These are phyloP conservation scores for Trichonephila inaurata DNA, from an alignment of 1,140 invertebrate species.

Conservation along the genomic window DNA sequence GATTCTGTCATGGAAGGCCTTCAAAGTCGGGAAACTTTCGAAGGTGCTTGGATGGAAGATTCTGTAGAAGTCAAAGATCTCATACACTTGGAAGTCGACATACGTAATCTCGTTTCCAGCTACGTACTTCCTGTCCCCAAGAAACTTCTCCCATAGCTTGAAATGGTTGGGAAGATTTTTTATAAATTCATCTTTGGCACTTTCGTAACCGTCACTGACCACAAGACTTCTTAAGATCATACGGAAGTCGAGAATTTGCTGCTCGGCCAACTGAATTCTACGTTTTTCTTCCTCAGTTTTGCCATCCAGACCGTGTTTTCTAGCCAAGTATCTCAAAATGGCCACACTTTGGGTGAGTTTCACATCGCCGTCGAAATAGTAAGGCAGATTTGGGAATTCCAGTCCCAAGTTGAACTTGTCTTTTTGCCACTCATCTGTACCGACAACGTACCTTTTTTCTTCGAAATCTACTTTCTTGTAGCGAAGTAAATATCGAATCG, in stretches of 20 bases:
- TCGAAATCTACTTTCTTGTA: slow-evolving; percentile 87
- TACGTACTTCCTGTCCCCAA: slow-evolving; percentile 81
- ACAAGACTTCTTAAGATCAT: slow-evolving; percentile 78
- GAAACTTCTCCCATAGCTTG: slow-evolving; percentile 80
- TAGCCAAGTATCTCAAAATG: slow-evolving; percentile 83
- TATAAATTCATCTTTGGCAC: slow-evolving; percentile 53
- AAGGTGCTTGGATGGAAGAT: slow-evolving; percentile 80
- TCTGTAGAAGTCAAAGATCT: slow-evolving; percentile 81
- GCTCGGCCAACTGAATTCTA: slow-evolving; percentile 81
- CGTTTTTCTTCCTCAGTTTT: slow-evolving; percentile 80
- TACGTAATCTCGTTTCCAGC: slow-evolving; percentile 82
- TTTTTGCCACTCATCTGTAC: slow-evolving; percentile 78
- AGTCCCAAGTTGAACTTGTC: slow-evolving; percentile 79
- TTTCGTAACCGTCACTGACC: slow-evolving; percentile 64
- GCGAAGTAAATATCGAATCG: slow-evolving; percentile 87
- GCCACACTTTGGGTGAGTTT: slow-evolving; percentile 81
- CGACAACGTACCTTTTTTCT: slow-evolving; percentile 82
- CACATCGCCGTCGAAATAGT: slow-evolving; percentile 78
- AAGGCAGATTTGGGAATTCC: slow-evolving; percentile 80
- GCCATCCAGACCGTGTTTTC: slow-evolving; percentile 79
- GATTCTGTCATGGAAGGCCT: slow-evolving; percentile 80
- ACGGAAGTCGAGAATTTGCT: slow-evolving; percentile 81
- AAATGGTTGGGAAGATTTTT: slow-evolving; percentile 79
- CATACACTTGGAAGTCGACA: slow-evolving; percentile 83
- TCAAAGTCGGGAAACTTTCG: slow-evolving; percentile 80